Evolutionary conservation across 2,888 invertebrate species (phyloP).

Genomic region (Temnothorax unifasciatus): DNA sequence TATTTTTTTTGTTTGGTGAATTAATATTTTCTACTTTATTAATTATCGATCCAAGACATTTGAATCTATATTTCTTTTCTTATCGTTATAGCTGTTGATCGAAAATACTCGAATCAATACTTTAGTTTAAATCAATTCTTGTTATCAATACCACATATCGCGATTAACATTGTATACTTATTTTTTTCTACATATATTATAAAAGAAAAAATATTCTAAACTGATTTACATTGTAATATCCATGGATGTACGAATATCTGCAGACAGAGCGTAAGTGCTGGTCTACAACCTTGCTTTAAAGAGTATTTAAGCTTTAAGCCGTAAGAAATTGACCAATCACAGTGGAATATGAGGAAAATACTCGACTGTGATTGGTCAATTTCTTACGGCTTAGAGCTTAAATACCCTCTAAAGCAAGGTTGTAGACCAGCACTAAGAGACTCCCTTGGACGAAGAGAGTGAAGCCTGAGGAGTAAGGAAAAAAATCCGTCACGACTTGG

Average conservation of each 20-base stretch:
- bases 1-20: not conserved
- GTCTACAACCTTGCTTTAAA: no score
- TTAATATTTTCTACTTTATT: not conserved
- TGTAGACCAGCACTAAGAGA: not conserved
- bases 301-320: no score
- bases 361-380: no score
- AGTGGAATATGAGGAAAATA: no score
- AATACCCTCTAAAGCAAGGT: no score
- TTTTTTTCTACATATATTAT: not conserved
- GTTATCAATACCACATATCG: not conserved
- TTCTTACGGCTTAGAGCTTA: no score
- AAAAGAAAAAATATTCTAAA: slow-evolving; percentile 2
- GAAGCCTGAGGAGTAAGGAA: not conserved
- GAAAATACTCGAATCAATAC: not conserved
- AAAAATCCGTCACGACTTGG: not conserved
- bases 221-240: not conserved
- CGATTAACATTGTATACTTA: not conserved
- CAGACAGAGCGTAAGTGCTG: not conserved
- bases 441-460: not conserved
- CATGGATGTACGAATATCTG: not conserved
- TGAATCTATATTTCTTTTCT: not conserved
- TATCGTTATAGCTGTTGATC: not conserved
- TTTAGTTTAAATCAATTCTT: not conserved
- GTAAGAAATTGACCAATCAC: no score
- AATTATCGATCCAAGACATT: not conserved